phyloP scores from a whole-genome alignment of 2,797 vertebrate species.

The Nyctalus aviator region DNA sequence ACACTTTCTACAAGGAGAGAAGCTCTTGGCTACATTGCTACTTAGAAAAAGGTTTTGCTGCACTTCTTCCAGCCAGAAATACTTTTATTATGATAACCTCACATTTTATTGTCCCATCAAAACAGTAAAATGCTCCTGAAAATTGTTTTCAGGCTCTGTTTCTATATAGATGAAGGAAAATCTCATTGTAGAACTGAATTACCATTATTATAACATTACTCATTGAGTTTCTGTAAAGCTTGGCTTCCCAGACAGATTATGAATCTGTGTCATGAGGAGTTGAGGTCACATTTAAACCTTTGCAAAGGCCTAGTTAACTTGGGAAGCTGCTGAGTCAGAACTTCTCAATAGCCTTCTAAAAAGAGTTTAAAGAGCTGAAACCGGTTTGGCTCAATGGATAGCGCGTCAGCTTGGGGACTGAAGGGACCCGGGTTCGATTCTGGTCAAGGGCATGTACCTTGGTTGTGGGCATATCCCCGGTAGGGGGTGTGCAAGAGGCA shows the following conservation, averaged over 20 bases:
- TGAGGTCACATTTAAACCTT: constrained; percentile 50
- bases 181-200: constrained; percentile 64
- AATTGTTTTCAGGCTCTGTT: constrained; percentile 20
- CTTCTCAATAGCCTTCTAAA: background rate
- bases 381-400: no score
- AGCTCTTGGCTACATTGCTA: background rate
- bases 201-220: constrained; percentile 56
- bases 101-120: constrained; percentile 65
- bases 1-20: background rate
- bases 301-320: constrained; percentile 15
- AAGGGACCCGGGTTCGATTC: no score
- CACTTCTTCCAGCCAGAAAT: constrained; percentile 20
- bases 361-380: constrained; percentile 40
- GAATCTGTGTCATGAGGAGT: background rate
- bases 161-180: constrained; percentile 48
- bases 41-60: constrained; percentile 34
- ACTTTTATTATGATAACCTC: constrained; percentile 44
- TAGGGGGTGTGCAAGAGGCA: no score
- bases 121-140: constrained; percentile 65
- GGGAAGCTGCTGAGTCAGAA: constrained; percentile 59
- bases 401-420: no score
- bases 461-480: no score
- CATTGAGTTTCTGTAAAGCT: constrained; percentile 51
- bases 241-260: constrained; percentile 49
- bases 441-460: no score